Conservation (phyloP, 2,113 vertebrate species). For the Paracanthobrama guichenoti region DNA sequence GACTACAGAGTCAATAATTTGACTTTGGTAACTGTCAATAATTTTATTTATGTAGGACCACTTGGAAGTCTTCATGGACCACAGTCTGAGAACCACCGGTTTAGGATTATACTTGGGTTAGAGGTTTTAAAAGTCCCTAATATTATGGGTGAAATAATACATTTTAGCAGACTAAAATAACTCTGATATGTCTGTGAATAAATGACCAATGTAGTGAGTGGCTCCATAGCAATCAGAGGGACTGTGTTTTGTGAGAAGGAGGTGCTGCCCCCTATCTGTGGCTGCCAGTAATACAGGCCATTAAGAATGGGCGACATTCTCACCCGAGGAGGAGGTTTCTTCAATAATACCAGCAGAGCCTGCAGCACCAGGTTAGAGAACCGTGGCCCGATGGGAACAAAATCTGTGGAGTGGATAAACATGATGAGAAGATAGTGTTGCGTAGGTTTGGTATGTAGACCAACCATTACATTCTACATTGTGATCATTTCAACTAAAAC, state of each 20-base stretch:
- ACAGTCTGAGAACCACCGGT: background rate
- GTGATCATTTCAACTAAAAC: background rate
- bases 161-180: conserved; percentile 10
- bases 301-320: conserved; percentile 51
- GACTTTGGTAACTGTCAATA: background rate
- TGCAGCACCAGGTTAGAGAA: conserved; percentile 97
- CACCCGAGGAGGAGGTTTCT: conserved; percentile 94
- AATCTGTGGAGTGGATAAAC: conserved; percentile 77
- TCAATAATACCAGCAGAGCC: conserved; percentile 91
- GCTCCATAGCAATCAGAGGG: background rate
- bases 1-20: background rate
- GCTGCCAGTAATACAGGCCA: background rate
- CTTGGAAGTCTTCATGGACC: background rate
- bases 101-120: background rate
- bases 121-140: conserved; percentile 1
- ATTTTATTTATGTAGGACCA: background rate
- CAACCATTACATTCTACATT: background rate
- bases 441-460: background rate
- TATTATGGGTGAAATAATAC: background rate
- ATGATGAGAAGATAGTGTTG: background rate
- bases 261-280: conserved; percentile 76
- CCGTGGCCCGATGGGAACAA: conserved; percentile 93
- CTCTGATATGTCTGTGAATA: background rate
- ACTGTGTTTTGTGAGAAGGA: conserved; percentile 37
- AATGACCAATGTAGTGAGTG: background rate